Evolutionary conservation across 2,888 invertebrate genomes (phyloP).

Genomic region (Steromphala cineraria): DNA sequence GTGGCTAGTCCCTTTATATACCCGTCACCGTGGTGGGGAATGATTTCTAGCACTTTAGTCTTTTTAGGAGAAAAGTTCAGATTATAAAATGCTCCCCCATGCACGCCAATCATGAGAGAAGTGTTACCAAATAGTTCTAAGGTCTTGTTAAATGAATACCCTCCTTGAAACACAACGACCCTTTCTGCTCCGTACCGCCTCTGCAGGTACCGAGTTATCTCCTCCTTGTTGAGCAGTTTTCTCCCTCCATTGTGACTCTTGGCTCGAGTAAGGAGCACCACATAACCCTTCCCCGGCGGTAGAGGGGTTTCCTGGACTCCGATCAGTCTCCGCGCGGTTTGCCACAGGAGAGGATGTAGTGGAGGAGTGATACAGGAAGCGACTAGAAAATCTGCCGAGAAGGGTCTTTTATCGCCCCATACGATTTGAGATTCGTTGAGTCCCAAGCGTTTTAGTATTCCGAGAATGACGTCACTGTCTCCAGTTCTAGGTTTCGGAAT

Average conservation of each 20-base stretch:
- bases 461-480: neutral
- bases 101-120: constrained; percentile 6
- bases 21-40: neutral
- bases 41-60: constrained; percentile 4
- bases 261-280: neutral
- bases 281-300: neutral
- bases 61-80: neutral
- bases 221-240: neutral
- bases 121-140: neutral
- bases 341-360: neutral
- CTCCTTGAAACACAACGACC: neutral
- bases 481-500: neutral
- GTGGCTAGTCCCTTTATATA: neutral
- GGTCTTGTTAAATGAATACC: neutral
- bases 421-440: neutral
- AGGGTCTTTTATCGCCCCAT: neutral
- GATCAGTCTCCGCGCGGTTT: neutral
- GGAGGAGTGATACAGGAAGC: constrained; percentile 9
- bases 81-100: constrained; percentile 19
- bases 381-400: neutral
- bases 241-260: neutral
- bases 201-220: neutral
- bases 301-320: neutral
- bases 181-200: neutral
- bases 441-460: neutral